phyloP scores from a whole-genome alignment of 2,888 invertebrate genomes.

The Nemotelus pantherinus region DNA sequence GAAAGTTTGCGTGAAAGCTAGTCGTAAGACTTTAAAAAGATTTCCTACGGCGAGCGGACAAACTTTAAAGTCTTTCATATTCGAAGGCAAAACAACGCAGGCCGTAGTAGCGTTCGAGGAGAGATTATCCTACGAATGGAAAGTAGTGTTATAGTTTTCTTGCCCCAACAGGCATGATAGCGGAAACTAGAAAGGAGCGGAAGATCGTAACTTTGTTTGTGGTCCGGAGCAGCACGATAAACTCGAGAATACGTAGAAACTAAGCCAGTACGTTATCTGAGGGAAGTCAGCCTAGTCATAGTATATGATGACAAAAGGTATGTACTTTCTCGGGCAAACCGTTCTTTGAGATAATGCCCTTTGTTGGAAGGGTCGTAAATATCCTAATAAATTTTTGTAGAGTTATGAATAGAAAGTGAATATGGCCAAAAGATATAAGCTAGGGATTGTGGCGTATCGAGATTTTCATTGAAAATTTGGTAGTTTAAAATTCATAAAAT shows the following conservation, averaged over 20 bases:
- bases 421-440: not conserved
- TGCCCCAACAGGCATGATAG: not conserved
- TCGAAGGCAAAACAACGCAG: not conserved
- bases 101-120: not conserved
- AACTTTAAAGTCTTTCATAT: not conserved
- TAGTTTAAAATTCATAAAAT: too few relatives aligned
- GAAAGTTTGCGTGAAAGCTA: not conserved
- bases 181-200: not conserved
- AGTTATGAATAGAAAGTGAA: constrained; percentile 10
- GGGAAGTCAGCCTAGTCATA: not conserved
- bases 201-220: not conserved
- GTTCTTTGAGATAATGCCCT: too few relatives aligned
- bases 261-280: not conserved
- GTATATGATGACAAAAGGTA: not conserved
- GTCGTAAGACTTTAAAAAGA: constrained; percentile 4
- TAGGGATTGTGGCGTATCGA: too few relatives aligned
- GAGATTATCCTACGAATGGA: constrained; percentile 14
- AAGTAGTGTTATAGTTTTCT: constrained; percentile 4
- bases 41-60: not conserved
- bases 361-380: not conserved
- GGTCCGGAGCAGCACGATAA: not conserved
- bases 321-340: too few relatives aligned
- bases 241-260: not conserved
- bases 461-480: too few relatives aligned
- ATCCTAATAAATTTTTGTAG: constrained; percentile 11